Evolutionary conservation across 1,140 invertebrate species (phyloP).

Genomic region (Cotesia chilonis): DNA sequence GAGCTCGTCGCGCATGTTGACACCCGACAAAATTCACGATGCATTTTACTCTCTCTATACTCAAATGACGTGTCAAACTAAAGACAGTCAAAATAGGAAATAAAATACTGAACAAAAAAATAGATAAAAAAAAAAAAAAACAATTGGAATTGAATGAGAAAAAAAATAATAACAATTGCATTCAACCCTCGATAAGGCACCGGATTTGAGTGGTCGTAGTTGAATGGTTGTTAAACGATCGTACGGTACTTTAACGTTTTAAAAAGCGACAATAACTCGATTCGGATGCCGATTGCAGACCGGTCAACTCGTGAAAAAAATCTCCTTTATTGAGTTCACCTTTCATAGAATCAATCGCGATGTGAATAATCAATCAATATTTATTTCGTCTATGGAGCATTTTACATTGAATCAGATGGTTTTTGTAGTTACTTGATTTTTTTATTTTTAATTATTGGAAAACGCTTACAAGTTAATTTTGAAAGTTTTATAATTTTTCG

Average conservation of each 20-base stretch:
- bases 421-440: too few species aligned
- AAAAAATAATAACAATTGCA: conserved; percentile 12
- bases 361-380: conserved; percentile 6
- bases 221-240: conserved; percentile 18
- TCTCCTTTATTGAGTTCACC: conserved; percentile 5
- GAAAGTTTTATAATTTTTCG: too few species aligned
- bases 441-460: too few species aligned
- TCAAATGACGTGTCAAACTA: conserved; percentile 3
- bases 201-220: conserved; percentile 18
- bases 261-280: conserved; percentile 16
- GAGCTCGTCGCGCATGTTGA: conserved; percentile 9
- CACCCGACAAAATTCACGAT: conserved; percentile 23
- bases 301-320: conserved; percentile 9
- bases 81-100: conserved; percentile 3
- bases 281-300: conserved; percentile 16
- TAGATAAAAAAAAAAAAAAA: conserved; percentile 17
- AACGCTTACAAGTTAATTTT: too few species aligned
- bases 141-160: conserved; percentile 6
- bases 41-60: conserved; percentile 2
- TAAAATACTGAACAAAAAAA: too few species aligned
- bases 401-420: too few species aligned
- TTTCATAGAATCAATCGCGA: conserved; percentile 6
- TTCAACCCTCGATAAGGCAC: conserved; percentile 4
- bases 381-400: too few species aligned
- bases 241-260: conserved; percentile 13